These are phyloP conservation scores for Limonius californicus DNA, from an alignment of 1,140 invertebrate genomes.

Conservation along the genomic window DNA sequence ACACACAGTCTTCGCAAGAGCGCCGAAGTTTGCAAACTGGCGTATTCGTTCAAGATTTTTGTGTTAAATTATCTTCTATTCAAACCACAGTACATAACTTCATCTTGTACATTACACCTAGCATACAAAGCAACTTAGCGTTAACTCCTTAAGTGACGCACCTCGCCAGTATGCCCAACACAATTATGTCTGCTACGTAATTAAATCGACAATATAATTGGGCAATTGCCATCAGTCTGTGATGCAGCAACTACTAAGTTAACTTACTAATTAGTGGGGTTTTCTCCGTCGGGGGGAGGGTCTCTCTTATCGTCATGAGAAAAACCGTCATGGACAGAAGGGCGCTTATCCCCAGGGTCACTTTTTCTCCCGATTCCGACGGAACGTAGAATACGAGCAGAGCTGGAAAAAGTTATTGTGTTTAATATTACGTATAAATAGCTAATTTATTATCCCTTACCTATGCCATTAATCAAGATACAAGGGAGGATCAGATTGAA, in stretches of 20 bases:
- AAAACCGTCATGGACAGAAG: conserved; percentile 91
- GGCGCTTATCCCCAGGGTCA: conserved; percentile 82
- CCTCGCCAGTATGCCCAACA: no score
- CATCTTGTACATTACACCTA: no score
- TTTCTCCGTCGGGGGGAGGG: conserved; percentile 87
- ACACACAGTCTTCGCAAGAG: no score
- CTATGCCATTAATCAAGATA: conserved; percentile 81
- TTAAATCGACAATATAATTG: background rate
- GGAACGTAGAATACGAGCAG: conserved; percentile 90
- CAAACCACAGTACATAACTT: no score
- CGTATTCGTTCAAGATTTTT: no score
- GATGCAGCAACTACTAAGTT: background rate
- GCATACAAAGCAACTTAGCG: no score
- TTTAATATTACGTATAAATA: background rate
- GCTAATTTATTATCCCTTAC: conserved; percentile 46
- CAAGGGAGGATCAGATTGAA: conserved; percentile 90
- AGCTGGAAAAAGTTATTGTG: conserved; percentile 55
- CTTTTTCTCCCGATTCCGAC: conserved; percentile 87
- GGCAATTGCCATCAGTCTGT: background rate
- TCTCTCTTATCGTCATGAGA: conserved; percentile 88
- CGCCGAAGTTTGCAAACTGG: no score
- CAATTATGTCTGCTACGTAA: no score
- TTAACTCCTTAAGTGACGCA: no score
- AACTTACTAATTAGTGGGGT: conserved; percentile 85
- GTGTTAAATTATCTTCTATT: no score